These are phyloP conservation scores for Cotesia vestalis DNA, from an alignment of 1,140 invertebrate species.

Conservation along the genomic window DNA sequence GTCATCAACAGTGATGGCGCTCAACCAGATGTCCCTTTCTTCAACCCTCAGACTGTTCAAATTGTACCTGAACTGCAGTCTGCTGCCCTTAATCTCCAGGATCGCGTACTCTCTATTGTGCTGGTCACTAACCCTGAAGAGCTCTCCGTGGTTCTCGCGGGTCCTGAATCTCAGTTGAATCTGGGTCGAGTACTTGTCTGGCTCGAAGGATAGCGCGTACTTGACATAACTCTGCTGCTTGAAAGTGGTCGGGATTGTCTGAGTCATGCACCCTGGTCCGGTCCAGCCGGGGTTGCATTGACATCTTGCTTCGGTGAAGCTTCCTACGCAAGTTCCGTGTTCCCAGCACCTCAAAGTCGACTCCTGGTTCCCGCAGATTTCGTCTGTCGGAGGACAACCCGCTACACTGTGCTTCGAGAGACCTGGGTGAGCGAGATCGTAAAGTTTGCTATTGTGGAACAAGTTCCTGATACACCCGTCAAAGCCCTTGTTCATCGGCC, in stretches of 20 bases:
- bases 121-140: slow-evolving; percentile 92
- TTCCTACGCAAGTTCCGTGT: slow-evolving; percentile 93
- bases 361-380: slow-evolving; percentile 83
- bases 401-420: slow-evolving; percentile 83
- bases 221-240: slow-evolving; percentile 93
- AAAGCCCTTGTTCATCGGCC: slow-evolving; percentile 88
- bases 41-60: slow-evolving; percentile 89
- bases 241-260: slow-evolving; percentile 88
- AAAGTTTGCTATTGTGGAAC: slow-evolving; percentile 94
- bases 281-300: slow-evolving; percentile 93
- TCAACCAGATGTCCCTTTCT: slow-evolving; percentile 90
- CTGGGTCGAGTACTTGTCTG: slow-evolving; percentile 89
- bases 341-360: slow-evolving; percentile 86
- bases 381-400: slow-evolving; percentile 90
- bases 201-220: slow-evolving; percentile 93
- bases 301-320: slow-evolving; percentile 86
- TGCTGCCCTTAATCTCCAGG: slow-evolving; percentile 90
- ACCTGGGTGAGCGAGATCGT: slow-evolving; percentile 90
- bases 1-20: slow-evolving; percentile 89
- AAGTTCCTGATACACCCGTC: slow-evolving; percentile 95
- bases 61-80: slow-evolving; percentile 91
- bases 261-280: slow-evolving; percentile 84
- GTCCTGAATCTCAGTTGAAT: slow-evolving; percentile 93
- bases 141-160: slow-evolving; percentile 88
- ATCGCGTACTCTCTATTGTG: slow-evolving; percentile 95